Base-by-base conservation (phyloP, 2,888 invertebrate species). In the Asteroscopus sphinx region DNA sequence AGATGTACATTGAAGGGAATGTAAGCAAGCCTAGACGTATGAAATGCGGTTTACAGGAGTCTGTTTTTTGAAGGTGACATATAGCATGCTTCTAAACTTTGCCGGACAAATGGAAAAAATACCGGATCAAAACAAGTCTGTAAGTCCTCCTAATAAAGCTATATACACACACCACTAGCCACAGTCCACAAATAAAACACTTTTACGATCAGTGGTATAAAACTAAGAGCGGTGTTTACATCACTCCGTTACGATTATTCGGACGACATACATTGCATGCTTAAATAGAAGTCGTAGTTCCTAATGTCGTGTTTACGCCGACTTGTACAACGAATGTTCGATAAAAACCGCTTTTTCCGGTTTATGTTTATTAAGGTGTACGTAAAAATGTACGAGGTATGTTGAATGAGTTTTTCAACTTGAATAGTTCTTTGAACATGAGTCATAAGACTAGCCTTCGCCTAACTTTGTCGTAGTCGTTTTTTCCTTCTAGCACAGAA, bases 211-310 rank as follows among this genome's bases (percentile, higher is more conserved):
- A 45, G 6, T 32, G 21, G 37, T 48, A 58, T 72, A 72, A 74
- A 72, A 71, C 55, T 71, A 61, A 75, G 60, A 54, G 57, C 68
- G 33, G 45, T 71, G 75, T 75, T 71, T 74, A 65, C 72, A 75
- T 61, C 42, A 32, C 13, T 46, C 42, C 26, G 51, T 54, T 48
- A 71, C 53, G 66, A 53, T 59, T 52, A 68, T 68, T 72, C 42
- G 52, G 11, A 26, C 51, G 54, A 58, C 66, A 37, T 71, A 36
- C 72, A 66, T 61, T 65, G 71, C 71, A 61, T 71, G 41, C 52
- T 66, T 16, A 71, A 70, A 42, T 42, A 54, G 53, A 35, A 53
- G 48, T 40, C 53, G 67, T 59, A 47, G 33, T 17, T 8, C 15
- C 33, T 36, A 44, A 47, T 47, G 17, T 36, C 7, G 61, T 59